Conservation (phyloP, 2,888 invertebrate genomes). For the Pheosia tremula region DNA sequence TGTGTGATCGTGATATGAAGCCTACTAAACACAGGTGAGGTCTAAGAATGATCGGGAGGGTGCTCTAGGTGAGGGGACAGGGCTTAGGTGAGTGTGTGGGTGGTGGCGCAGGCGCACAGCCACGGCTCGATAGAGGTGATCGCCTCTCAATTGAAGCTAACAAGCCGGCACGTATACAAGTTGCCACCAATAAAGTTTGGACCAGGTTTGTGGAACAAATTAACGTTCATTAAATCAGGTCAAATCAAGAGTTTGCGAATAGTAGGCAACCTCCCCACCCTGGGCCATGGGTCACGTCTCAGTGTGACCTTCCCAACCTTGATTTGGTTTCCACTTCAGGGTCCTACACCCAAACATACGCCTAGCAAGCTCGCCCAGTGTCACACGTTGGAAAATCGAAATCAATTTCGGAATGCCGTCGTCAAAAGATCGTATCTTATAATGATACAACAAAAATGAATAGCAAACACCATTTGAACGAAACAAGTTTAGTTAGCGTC, state of each 20-base stretch:
- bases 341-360: slow-evolving; percentile 83
- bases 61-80: slow-evolving; percentile 61
- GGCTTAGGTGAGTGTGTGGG: slow-evolving; percentile 65
- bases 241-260: slow-evolving; percentile 59
- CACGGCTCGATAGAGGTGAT: slow-evolving; percentile 81
- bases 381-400: slow-evolving; percentile 68
- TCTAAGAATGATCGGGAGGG: slow-evolving; percentile 63
- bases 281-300: slow-evolving; percentile 88
- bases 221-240: slow-evolving; percentile 57
- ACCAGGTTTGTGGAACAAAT: slow-evolving; percentile 57
- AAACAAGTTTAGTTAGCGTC: slow-evolving; percentile 60
- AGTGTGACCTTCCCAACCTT: slow-evolving; percentile 90
- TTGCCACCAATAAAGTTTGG: slow-evolving; percentile 63
- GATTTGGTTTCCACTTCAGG: slow-evolving; percentile 93
- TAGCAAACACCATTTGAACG: slow-evolving; percentile 43
- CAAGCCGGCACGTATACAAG: slow-evolving; percentile 67
- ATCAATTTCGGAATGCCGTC: slow-evolving; percentile 9
- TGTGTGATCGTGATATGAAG: slow-evolving; percentile 64
- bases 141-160: slow-evolving; percentile 67
- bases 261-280: slow-evolving; percentile 65
- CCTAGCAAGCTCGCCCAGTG: slow-evolving; percentile 65
- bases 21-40: slow-evolving; percentile 59
- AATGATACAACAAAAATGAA: not conserved
- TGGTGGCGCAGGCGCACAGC: slow-evolving; percentile 76
- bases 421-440: not conserved